Base-by-base conservation (phyloP, 2,888 invertebrate genomes). In the Caenorhabditis sulstoni region DNA sequence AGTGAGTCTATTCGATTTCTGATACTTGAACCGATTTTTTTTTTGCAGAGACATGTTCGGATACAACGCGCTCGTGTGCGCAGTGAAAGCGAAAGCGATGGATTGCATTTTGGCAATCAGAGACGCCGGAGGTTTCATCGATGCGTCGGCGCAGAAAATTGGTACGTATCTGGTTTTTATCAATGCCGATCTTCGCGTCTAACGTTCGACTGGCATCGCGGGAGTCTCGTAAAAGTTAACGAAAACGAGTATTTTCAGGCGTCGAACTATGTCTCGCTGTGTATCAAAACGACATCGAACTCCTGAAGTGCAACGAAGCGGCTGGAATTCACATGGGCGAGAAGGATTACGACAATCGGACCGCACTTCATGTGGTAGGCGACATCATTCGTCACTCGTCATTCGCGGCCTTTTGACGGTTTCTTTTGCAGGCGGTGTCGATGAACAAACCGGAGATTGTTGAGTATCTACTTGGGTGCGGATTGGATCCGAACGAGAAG, bases 241-340 rank as follows among this genome's bases (percentile, higher is more conserved):
- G 37, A 11, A 4, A 41, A 41, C 41, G 41, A 41, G 7, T 41
- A 20, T 9, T 59, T 77, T 35, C 75, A 87, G 94, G 94, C 0
- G 94, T 94, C 82, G 93, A 94, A 85, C 91, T 95, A 64, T 94
- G 94, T 91, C 90, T 91, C 91, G 92, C 88, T 1, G 88, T 88
- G 8, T 71, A 83, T 18, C 83, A 86, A 35, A 87, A 88, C 23
- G 91, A 92, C 79, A 64, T 91, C 11, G 84, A 86, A 12, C 81
- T 85, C 7, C 74, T 92, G 49, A 87, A 89, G 73, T 90, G 91
- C 9, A 91, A 90, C 86, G 64, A 82, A 39, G 87, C 83, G 11
- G 89, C 89, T 11, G 89, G 89, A 5, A 85, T 82, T 52, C 68
- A 83, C 16, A 80, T 90, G 61, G 79, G 70, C 8, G 86, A 87